Conservation (phyloP, 2,797 vertebrate species). For the Podarcis lilfordi region DNA sequence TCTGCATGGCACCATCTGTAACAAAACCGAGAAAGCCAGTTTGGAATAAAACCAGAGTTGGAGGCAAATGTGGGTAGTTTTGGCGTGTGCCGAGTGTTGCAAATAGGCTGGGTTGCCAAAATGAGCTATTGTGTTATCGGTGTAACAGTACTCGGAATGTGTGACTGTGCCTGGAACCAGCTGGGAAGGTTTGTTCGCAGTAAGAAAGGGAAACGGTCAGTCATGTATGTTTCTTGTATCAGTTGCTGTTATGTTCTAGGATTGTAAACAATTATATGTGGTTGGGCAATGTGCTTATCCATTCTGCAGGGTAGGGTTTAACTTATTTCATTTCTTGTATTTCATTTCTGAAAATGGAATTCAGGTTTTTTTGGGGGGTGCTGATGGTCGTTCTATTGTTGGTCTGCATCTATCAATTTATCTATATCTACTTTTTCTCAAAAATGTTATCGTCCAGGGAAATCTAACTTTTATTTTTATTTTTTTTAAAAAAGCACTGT, state of each 20-base stretch:
- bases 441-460: conserved; percentile 46
- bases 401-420: conserved; percentile 26
- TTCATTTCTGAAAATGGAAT: conserved; percentile 31
- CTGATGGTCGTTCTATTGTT: conserved; percentile 18
- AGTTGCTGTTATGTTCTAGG: conserved; percentile 56
- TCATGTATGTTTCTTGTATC: conserved; percentile 52
- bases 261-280: conserved; percentile 62
- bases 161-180: conserved; percentile 60
- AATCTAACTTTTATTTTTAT: conserved; percentile 50
- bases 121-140: conserved; percentile 68
- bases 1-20: conserved; percentile 70
- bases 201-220: conserved; percentile 62
- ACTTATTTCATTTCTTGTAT: conserved; percentile 72
- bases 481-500: conserved; percentile 20
- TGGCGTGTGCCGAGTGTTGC: conserved; percentile 67
- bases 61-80: conserved; percentile 72
- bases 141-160: conserved; percentile 58
- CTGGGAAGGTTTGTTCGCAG: conserved; percentile 70
- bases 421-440: conserved; percentile 46
- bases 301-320: conserved; percentile 60
- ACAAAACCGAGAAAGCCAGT: conserved; percentile 46
- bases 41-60: conserved; percentile 69
- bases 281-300: conserved; percentile 63
- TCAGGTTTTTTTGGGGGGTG: conserved; percentile 20
- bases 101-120: conserved; percentile 73